These are phyloP conservation scores for Laspeyria flexula DNA, from an alignment of 2,888 invertebrate genomes.

Conservation along the genomic window DNA sequence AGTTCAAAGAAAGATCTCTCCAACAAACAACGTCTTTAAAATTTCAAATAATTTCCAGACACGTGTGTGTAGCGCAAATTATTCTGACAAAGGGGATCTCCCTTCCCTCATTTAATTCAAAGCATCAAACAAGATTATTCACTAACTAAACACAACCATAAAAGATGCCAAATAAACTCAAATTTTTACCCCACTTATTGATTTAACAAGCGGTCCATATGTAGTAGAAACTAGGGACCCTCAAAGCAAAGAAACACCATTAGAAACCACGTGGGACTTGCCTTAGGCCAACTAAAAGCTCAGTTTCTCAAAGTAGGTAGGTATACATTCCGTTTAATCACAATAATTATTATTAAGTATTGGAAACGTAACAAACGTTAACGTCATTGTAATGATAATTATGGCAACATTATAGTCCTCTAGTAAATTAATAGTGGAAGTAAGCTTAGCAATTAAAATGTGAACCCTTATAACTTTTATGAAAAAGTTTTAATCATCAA, in stretches of 20 bases:
- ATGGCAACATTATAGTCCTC: too few relatives aligned
- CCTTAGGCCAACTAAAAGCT: constrained; percentile 25
- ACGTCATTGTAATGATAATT: too few relatives aligned
- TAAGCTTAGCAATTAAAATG: too few relatives aligned
- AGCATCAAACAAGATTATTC: constrained; percentile 23
- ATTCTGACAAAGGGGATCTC: background rate
- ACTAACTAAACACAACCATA: constrained; percentile 37
- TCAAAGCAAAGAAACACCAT: constrained; percentile 82
- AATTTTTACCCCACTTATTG: constrained; percentile 40
- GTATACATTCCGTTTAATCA: background rate
- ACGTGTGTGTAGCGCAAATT: background rate
- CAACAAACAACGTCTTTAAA: background rate
- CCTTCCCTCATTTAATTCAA: constrained; percentile 13
- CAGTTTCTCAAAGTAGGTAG: constrained; percentile 10
- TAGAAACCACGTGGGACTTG: constrained; percentile 77
- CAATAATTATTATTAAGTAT: too few relatives aligned
- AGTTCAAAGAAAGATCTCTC: too few relatives aligned
- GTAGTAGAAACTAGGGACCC: constrained; percentile 73
- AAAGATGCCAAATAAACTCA: constrained; percentile 39
- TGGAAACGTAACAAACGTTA: too few relatives aligned
- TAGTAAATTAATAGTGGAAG: too few relatives aligned
- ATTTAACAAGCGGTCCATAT: constrained; percentile 79
- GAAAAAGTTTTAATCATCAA: too few relatives aligned
- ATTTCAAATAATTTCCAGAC: background rate
- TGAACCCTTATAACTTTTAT: too few relatives aligned